phyloP scores from a whole-genome alignment of 2,888 invertebrate genomes.

The Eustalomyia histrio region DNA sequence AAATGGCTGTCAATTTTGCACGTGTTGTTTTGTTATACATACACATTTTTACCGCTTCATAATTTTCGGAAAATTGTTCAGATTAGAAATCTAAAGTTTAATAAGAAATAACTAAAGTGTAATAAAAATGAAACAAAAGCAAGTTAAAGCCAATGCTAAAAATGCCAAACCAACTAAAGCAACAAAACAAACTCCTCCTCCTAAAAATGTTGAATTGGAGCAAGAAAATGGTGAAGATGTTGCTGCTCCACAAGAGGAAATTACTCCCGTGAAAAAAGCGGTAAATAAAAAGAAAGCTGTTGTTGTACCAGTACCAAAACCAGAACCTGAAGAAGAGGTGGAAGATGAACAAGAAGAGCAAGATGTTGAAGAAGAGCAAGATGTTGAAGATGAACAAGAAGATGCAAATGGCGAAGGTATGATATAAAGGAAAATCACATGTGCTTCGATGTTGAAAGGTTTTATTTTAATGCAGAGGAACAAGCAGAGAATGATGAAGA shows the following conservation, averaged over 20 bases:
- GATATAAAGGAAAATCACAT: neutral
- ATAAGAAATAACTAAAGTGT: neutral
- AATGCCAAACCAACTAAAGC: neutral
- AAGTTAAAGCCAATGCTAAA: slow-evolving; percentile 19
- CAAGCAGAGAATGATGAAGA: neutral
- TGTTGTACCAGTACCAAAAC: neutral
- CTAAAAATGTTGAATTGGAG: neutral
- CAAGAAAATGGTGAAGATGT: neutral
- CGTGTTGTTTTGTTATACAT: slow-evolving; percentile 49
- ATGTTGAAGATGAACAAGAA: slow-evolving; percentile 2
- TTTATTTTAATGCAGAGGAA: neutral
- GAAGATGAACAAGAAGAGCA: neutral
- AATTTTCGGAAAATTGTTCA: slow-evolving; percentile 6
- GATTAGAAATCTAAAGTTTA: no score
- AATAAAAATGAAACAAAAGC: slow-evolving; percentile 52
- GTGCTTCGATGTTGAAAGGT: neutral
- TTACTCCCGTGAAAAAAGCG: neutral
- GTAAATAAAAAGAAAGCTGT: neutral
- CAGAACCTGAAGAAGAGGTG: neutral
- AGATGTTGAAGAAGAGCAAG: no score
- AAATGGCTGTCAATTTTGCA: slow-evolving; percentile 5
- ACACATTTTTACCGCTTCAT: slow-evolving; percentile 7
- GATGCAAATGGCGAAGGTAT: neutral
- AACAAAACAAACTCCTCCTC: neutral
- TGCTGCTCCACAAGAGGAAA: neutral